These are phyloP conservation scores for Polyergus mexicanus DNA, from an alignment of 1,140 invertebrate genomes.

Conservation along the genomic window DNA sequence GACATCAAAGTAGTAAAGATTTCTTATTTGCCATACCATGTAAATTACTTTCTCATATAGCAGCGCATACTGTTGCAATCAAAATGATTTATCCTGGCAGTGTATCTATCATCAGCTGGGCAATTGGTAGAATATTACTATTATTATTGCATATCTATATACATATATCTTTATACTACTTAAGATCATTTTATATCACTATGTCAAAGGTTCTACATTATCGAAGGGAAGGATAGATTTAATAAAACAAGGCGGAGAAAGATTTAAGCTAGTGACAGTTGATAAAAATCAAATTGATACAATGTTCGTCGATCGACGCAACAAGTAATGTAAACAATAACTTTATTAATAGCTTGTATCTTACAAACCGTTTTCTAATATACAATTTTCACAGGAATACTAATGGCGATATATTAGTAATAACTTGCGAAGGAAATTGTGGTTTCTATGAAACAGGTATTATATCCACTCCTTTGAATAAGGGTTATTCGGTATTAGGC, in stretches of 20 bases:
- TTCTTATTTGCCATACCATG: constrained; percentile 87
- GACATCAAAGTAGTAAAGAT: constrained; percentile 77
- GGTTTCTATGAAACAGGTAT: constrained; percentile 99
- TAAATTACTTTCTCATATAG: constrained; percentile 91
- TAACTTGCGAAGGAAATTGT: constrained; percentile 98
- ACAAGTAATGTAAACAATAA: constrained; percentile 80
- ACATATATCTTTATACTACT: not conserved
- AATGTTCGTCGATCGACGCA: constrained; percentile 94
- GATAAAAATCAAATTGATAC: constrained; percentile 96
- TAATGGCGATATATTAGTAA: constrained; percentile 93
- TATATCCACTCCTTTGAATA: constrained; percentile 93
- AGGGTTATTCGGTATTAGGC: constrained; percentile 97
- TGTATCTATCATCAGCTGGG: constrained; percentile 91
- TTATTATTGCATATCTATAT: constrained; percentile 8
- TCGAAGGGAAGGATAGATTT: constrained; percentile 92
- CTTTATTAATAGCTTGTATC: constrained; percentile 8
- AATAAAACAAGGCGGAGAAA: constrained; percentile 91
- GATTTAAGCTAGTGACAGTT: constrained; percentile 93
- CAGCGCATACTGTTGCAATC: constrained; percentile 95
- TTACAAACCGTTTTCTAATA: not conserved
- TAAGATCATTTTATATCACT: constrained; percentile 17
- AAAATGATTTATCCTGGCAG: constrained; percentile 97
- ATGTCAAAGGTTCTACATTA: constrained; percentile 88
- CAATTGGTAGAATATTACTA: constrained; percentile 88
- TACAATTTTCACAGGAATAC: constrained; percentile 77